Evolutionary conservation across 2,797 vertebrate genomes (phyloP).

Genomic region (Poecile montanus): DNA sequence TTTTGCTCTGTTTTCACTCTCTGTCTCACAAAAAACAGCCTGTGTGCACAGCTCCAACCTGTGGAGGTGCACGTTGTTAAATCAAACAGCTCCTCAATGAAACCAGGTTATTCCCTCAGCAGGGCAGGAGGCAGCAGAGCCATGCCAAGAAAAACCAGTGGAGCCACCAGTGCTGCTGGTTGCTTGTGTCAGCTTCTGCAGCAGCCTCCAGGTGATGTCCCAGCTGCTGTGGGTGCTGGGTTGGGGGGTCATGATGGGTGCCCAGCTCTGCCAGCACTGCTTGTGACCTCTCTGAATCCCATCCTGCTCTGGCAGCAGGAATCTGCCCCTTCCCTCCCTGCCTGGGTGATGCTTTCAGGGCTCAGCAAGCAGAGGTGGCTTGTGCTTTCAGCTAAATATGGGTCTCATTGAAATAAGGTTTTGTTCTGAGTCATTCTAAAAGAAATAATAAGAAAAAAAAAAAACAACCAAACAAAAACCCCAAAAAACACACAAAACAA

Average conservation of each 20-base stretch:
- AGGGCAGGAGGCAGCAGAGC: background rate
- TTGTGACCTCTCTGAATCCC: background rate
- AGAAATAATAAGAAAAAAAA: background rate
- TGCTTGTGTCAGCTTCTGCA: background rate
- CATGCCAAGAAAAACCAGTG: background rate
- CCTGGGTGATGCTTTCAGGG: background rate
- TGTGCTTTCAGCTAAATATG: background rate
- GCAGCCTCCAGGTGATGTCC: fast-evolving
- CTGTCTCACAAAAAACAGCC: background rate
- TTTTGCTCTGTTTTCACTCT: background rate
- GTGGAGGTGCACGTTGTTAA: background rate
- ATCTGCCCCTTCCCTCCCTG: background rate
- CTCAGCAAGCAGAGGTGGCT: background rate
- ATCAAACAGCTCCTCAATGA: background rate
- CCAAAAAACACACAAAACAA: background rate
- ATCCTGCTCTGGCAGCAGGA: background rate
- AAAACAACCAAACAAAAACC: background rate
- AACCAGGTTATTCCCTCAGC: background rate
- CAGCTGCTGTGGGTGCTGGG: fast-evolving
- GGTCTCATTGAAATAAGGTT: background rate
- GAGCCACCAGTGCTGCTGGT: background rate
- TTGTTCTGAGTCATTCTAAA: background rate
- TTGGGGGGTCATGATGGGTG: fast-evolving
- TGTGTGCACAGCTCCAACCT: background rate
- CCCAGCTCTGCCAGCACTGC: fast-evolving